Base-by-base conservation (phyloP, 2,888 invertebrate genomes). In the Drosophila pseudotakahashii region DNA sequence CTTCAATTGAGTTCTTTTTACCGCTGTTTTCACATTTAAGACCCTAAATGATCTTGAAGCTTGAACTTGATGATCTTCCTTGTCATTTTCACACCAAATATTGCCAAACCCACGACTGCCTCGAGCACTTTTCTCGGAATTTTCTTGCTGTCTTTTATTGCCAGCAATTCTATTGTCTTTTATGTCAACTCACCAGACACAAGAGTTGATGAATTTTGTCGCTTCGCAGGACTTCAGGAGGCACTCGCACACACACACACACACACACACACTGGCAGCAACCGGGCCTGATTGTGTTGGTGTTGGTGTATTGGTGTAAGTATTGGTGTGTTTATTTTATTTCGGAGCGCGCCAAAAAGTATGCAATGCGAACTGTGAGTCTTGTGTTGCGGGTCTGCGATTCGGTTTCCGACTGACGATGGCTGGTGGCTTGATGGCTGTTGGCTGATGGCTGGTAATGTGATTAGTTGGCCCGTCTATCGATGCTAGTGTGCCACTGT, bases 331-430 rank as follows among this genome's bases (percentile, higher is more conserved):
- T 70, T 60, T 71, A 42, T 26, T 26, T 19, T 19, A 19, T 47
- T 55, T 30, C 72, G 66, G n/a, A 54, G 80, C 82, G 83, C 83
- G 88, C 83, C 88, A 88, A 83, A 88, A 83, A 75, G 59, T 88
- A 78, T 85, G 85, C 82, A 81, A 73, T 72, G 73, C 82, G 70
- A 83, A 81, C 70, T 48, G 34, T 39, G 47, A 32, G 39, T 62
- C 62, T 62, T 78, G 77, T 69, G 70, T 76, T 73, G 61, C 68
- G 68, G 55, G 44, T 59, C 59, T 77, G 72, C 55, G 79, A 67
- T 44, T 73, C 69, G 71, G 44, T 69, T 61, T 61, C 51, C 76
- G 83, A 47, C 64, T 66, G 64, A 45, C 48, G 63, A 62, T 47
- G 30, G 14, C 53, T 58, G 44, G 19, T 45, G 60, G 4, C 60